phyloP scores from a whole-genome alignment of 2,113 vertebrate species.

The Apodemus speciosus region DNA sequence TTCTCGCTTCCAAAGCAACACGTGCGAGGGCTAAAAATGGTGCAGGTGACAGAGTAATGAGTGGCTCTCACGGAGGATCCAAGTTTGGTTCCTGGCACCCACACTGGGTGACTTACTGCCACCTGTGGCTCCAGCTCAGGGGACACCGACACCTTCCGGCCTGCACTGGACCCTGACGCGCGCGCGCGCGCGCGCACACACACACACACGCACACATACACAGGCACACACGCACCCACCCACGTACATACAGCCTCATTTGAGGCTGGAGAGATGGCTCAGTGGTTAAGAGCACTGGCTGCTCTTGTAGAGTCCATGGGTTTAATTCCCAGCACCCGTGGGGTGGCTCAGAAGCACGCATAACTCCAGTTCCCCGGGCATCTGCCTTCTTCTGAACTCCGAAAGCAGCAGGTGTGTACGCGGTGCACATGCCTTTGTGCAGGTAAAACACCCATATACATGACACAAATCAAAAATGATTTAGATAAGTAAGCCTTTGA shows the following conservation, averaged over 20 bases:
- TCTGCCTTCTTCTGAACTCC: not conserved
- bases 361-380: not conserved
- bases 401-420: not conserved
- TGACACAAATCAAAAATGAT: not conserved
- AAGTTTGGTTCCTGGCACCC: no score
- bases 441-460: not conserved
- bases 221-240: not conserved
- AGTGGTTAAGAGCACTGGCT: not conserved
- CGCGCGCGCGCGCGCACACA: no score
- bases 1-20: not conserved
- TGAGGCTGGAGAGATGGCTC: not conserved
- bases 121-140: not conserved
- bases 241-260: not conserved
- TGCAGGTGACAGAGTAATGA: rapidly evolving
- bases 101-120: no score
- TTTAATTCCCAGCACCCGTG: not conserved
- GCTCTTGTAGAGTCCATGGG: not conserved
- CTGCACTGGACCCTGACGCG: not conserved
- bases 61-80: not conserved
- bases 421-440: no score
- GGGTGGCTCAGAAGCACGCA: not conserved
- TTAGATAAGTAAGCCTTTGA: not conserved
- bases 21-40: not conserved
- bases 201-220: not conserved
- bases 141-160: not conserved